Percentiles rank a stretch among this genome's conserved stretches.
phyloP scores from a whole-genome alignment of 2,113 vertebrate species.

The Pholis gunnellus region DNA sequence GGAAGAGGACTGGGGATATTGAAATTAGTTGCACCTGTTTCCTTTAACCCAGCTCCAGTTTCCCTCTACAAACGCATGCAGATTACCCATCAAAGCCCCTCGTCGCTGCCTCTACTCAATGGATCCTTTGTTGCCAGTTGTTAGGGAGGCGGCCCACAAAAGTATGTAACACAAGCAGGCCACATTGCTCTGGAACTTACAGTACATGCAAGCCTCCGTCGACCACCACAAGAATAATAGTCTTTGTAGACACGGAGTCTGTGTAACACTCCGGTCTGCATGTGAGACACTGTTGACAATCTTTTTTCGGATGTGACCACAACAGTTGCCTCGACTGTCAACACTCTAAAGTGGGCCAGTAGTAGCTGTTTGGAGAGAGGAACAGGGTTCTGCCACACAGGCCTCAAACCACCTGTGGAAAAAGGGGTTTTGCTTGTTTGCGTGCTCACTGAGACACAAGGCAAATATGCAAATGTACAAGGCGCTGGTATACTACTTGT shows the following conservation, averaged over 20 bases:
- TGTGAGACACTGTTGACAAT: slow-evolving; percentile 36
- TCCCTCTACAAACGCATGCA: slow-evolving; percentile 84
- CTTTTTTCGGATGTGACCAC: slow-evolving; percentile 53
- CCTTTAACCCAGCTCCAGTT: slow-evolving; percentile 84
- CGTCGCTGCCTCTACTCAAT: slow-evolving; percentile 79
- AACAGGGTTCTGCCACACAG: slow-evolving; percentile 14
- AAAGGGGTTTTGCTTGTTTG: background rate
- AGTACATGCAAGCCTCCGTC: slow-evolving; percentile 66
- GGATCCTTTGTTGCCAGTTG: slow-evolving; percentile 85
- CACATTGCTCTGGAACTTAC: slow-evolving; percentile 72
- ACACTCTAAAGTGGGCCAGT: slow-evolving; percentile 27
- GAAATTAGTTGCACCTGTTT: slow-evolving; percentile 89
- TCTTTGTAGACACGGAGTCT: slow-evolving; percentile 60
- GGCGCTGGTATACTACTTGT: too few relatives aligned
- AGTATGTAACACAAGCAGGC: slow-evolving; percentile 80
- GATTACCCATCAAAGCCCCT: slow-evolving; percentile 86
- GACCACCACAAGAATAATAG: slow-evolving; percentile 56
- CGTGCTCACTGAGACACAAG: slow-evolving; percentile 5
- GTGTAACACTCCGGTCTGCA: slow-evolving; percentile 37
- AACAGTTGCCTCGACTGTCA: slow-evolving; percentile 66
- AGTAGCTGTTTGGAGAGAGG: slow-evolving; percentile 1
- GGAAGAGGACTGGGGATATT: slow-evolving; percentile 76
- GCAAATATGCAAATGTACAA: background rate
- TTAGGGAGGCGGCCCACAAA: slow-evolving; percentile 79
- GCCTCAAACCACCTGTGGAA: background rate